Conservation (phyloP, 2,113 vertebrate genomes). For the Callochromis pleurospilus region DNA sequence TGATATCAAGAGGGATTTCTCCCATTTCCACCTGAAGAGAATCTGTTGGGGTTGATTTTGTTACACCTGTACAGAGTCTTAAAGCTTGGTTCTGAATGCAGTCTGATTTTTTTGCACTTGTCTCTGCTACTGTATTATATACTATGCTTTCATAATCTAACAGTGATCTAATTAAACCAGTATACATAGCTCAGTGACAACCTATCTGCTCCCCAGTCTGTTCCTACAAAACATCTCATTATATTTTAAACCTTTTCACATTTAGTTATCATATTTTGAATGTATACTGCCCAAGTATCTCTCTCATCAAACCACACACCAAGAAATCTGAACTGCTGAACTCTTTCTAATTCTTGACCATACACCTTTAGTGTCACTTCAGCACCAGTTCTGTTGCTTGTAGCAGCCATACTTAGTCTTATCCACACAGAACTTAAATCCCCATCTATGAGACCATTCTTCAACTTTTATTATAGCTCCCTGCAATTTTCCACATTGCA, state of each 20-base stretch:
- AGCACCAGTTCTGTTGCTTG: background rate
- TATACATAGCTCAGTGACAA: background rate
- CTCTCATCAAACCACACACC: background rate
- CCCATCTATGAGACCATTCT: background rate
- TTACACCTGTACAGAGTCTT: background rate
- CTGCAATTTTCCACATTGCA: background rate
- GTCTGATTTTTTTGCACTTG: background rate
- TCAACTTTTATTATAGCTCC: background rate
- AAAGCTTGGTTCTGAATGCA: background rate
- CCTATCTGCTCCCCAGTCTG: background rate
- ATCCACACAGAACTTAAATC: background rate
- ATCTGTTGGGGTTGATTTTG: background rate
- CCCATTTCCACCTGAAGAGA: background rate
- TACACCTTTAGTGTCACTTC: background rate
- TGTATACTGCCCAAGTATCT: background rate
- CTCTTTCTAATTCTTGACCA: background rate
- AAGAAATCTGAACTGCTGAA: background rate
- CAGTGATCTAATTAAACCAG: background rate
- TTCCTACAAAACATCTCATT: background rate
- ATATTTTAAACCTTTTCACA: background rate
- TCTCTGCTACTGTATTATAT: background rate
- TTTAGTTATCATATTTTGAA: background rate
- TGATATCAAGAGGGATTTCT: background rate
- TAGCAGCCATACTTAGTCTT: background rate
- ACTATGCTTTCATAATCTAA: background rate